Evolutionary conservation across 1,140 invertebrate species (phyloP), one percentile per base, ranked within the genome.

Genomic region (Maniola jurtina): DNA sequence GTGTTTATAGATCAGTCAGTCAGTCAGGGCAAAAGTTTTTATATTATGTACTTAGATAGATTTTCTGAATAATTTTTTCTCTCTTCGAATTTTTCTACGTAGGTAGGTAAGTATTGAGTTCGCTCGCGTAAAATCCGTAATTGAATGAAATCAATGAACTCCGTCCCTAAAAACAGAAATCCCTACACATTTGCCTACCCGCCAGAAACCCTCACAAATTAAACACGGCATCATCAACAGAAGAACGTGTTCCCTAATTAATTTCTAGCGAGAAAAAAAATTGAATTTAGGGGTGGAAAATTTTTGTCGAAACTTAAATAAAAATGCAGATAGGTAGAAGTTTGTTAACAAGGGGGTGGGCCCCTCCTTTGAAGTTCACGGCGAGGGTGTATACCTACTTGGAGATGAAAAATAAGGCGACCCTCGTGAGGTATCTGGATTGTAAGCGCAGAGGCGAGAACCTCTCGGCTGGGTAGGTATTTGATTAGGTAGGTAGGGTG

Each of bases 311-410:
- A 89, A 88, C 84, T 89, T 89, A 88, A 88, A 88, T 86, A 89
- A 88, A 89, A 88, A 89, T 88, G 81, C 83, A 86, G 87, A 88
- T 89, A 84, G 85, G 84, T 87, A 79, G 77, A 86, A 86, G 80
- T 87, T 86, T 82, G 78, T 80, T 86, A 86, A 86, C 83, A 80
- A 83, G 83, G 77, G 75, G 81, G 52, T 80, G 76, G 57, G 50
- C 71, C 65, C 70, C 70, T 70, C 71, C 74, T 89, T 87, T 87
- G 83, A 89, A 84, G 79, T 85, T 78, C 59, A 68, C 66, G 64
- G 75, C 68, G 76, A 73, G 79, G 77, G 75, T 64, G 63, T 55
- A 68, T 73, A 66, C 63, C 57, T 76, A 79, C 74, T 81, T 80
- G 64, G 77, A 79, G 76, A 77, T 79, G 80, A 80, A 79, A 81